These are phyloP conservation scores for Poeciliopsis prolifica DNA, from an alignment of 2,113 vertebrate genomes.

Conservation along the genomic window DNA sequence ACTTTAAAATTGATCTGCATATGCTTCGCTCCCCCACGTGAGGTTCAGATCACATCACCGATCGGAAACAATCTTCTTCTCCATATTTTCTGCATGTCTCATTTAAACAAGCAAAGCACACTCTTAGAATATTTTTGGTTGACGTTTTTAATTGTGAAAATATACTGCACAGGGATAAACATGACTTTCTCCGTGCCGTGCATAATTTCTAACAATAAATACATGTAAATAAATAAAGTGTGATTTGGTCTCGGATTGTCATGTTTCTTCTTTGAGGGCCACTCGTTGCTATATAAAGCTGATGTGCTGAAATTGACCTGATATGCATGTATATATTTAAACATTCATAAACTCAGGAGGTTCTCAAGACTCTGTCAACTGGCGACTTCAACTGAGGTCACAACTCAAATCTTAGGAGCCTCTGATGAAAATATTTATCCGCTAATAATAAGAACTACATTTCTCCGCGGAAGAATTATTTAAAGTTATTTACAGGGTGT, in stretches of 20 bases:
- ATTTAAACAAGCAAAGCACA: too few species aligned
- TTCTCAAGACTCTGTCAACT: too few species aligned
- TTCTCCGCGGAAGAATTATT: not conserved
- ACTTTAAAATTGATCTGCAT: too few species aligned
- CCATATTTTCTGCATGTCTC: too few species aligned
- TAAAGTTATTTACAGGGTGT: not conserved
- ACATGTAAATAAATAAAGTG: not conserved
- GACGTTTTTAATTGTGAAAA: not conserved
- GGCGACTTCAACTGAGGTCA: too few species aligned
- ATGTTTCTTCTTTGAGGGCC: not conserved
- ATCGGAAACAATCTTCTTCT: too few species aligned
- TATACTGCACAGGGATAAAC: not conserved
- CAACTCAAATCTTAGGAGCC: too few species aligned
- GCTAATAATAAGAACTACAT: constrained; percentile 7
- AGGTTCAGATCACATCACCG: too few species aligned
- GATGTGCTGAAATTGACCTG: not conserved
- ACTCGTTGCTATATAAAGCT: not conserved
- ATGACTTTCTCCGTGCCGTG: not conserved
- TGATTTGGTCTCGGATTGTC: too few species aligned
- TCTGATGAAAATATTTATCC: constrained; percentile 25
- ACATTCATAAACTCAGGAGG: too few species aligned
- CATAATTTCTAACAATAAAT: not conserved
- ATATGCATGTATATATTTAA: not conserved
- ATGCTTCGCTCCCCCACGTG: too few species aligned
- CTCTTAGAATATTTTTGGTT: too few species aligned